A percentile compares a stretch with the other conserved stretches of the same genome.
Conservation (phyloP, 2,797 vertebrate species). For the Eulemur rubriventer region DNA sequence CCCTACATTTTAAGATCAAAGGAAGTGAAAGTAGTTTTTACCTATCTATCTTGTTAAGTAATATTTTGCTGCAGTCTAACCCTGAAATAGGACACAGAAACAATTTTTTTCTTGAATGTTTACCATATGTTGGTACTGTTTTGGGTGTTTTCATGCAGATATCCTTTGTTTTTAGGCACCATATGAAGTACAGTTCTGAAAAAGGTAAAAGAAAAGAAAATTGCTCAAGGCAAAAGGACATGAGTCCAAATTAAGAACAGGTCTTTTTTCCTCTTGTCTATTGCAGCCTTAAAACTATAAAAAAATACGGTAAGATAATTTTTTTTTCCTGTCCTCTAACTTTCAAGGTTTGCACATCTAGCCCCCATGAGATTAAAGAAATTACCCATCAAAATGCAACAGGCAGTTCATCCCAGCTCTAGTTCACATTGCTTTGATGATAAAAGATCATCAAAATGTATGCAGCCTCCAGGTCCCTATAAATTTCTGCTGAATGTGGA, state of each 20-base stretch:
- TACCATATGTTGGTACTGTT: rapidly evolving
- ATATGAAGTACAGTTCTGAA: background rate
- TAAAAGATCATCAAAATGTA: background rate
- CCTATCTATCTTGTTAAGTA: background rate
- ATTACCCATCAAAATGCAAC: background rate
- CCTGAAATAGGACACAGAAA: background rate
- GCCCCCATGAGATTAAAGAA: background rate
- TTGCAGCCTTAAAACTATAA: background rate
- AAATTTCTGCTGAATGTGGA: background rate
- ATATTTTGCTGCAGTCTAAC: background rate
- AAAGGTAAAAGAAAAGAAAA: background rate
- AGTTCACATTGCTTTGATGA: background rate
- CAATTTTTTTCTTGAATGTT: background rate
- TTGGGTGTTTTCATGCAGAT: background rate
- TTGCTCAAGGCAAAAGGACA: background rate
- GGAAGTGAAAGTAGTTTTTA: background rate
- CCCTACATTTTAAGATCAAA: background rate
- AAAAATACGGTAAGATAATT: background rate
- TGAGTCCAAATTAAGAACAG: background rate
- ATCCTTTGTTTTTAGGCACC: background rate
- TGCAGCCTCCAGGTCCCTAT: background rate
- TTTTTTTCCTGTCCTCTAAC: background rate
- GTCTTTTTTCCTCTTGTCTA: background rate
- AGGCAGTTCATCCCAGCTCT: background rate
- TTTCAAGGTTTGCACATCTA: background rate